Conservation (phyloP, 2,888 invertebrate genomes). For the Physocephala rufipes region DNA sequence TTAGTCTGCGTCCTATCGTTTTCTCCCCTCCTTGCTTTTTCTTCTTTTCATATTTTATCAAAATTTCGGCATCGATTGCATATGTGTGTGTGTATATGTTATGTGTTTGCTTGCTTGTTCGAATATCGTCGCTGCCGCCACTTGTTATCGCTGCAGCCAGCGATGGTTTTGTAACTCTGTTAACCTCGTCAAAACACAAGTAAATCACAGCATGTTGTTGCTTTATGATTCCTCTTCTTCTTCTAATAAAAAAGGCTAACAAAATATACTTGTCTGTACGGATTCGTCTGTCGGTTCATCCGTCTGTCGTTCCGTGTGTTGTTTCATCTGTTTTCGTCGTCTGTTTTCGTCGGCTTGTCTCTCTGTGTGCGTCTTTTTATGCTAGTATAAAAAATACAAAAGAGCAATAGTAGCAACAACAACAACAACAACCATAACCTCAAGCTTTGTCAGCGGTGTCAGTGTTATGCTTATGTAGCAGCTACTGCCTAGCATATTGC, state of each 20-base stretch:
- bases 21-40: no score
- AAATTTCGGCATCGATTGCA: no score
- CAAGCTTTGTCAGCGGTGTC: constrained; percentile 22
- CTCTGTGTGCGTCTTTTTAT: constrained; percentile 17
- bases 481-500: background rate
- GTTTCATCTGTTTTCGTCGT: no score
- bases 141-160: background rate
- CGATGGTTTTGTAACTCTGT: constrained; percentile 6
- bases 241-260: background rate
- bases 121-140: background rate
- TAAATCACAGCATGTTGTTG: background rate
- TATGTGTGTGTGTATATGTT: no score
- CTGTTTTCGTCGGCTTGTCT: background rate
- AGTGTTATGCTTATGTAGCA: background rate
- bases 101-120: no score
- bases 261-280: background rate
- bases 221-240: background rate
- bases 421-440: constrained; percentile 22
- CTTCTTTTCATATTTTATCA: no score
- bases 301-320: constrained; percentile 2
- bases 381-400: constrained; percentile 1
- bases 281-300: background rate
- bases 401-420: constrained; percentile 14
- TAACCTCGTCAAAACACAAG: background rate
- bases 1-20: no score